A percentile compares a stretch with the other conserved stretches of the same genome.
Conservation (phyloP, 1,140 invertebrate genomes). For the Callitettix versicolor region DNA sequence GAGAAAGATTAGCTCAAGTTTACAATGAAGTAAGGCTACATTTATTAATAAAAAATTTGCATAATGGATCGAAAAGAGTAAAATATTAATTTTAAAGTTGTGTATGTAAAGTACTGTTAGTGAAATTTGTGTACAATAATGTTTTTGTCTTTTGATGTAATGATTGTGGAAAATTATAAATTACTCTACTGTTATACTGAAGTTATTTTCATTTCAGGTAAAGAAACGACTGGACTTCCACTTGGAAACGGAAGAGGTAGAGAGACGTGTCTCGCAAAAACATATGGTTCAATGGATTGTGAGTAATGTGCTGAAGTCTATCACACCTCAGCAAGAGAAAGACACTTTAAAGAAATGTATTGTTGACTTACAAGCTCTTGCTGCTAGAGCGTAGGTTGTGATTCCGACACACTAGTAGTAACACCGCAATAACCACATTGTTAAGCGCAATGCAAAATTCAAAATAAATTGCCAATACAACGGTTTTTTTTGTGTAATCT, state of each 20-base stretch:
- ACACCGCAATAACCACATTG: no score
- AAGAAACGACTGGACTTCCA: slow-evolving; percentile 86
- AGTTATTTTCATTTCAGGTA: slow-evolving; percentile 42
- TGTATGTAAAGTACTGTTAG: no score
- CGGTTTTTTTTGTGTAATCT: no score
- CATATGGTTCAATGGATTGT: slow-evolving; percentile 93
- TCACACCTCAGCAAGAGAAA: slow-evolving; percentile 88
- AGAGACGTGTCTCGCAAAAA: slow-evolving; percentile 75
- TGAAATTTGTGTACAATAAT: no score
- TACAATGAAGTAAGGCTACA: slow-evolving; percentile 64
- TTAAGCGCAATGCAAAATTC: no score
- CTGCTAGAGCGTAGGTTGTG: no score
- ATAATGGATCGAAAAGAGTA: no score
- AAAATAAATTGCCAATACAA: no score
- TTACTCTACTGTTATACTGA: slow-evolving; percentile 4
- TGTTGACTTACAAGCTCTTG: slow-evolving; percentile 68
- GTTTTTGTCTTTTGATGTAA: no score
- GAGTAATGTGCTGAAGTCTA: slow-evolving; percentile 67
- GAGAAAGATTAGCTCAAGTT: slow-evolving; percentile 62
- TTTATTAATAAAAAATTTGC: no score
- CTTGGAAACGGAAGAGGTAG: slow-evolving; percentile 65
- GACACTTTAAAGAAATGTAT: slow-evolving; percentile 82
- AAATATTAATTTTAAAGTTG: no score
- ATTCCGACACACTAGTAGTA: no score
- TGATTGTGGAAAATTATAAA: slow-evolving; percentile 15